phyloP scores from a whole-genome alignment of 2,888 invertebrate genomes.

The Drosophila neotestacea region DNA sequence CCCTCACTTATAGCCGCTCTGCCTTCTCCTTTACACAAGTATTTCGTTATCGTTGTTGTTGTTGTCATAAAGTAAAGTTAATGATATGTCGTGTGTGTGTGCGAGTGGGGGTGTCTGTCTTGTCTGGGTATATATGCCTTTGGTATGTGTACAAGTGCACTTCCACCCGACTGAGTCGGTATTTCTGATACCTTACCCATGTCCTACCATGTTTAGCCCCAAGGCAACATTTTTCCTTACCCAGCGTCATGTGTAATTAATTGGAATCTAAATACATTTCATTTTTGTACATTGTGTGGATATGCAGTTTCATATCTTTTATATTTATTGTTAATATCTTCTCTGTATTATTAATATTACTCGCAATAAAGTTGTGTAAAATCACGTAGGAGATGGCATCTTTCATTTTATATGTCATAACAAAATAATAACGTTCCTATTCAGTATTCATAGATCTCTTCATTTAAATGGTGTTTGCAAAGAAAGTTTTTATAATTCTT shows the following conservation, averaged over 20 bases:
- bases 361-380: not conserved
- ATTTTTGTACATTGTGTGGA: slow-evolving; percentile 36
- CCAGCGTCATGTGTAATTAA: slow-evolving; percentile 54
- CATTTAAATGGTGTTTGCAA: too few relatives aligned
- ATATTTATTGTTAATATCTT: slow-evolving; percentile 12
- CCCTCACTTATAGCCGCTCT: slow-evolving; percentile 30
- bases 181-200: slow-evolving; percentile 8
- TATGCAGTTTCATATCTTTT: slow-evolving; percentile 30
- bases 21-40: slow-evolving; percentile 26
- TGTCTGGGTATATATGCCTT: slow-evolving; percentile 16
- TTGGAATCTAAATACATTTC: slow-evolving; percentile 57
- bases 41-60: slow-evolving; percentile 30
- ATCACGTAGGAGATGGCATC: not conserved
- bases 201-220: slow-evolving; percentile 14
- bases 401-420: not conserved
- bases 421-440: too few relatives aligned
- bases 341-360: too few relatives aligned
- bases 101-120: slow-evolving; percentile 14
- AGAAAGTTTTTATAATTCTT: too few relatives aligned
- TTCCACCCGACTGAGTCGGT: slow-evolving; percentile 37
- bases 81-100: slow-evolving; percentile 68
- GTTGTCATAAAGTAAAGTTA: slow-evolving; percentile 72
- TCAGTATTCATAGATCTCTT: too few relatives aligned
- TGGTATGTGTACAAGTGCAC: slow-evolving; percentile 22
- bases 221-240: slow-evolving; percentile 9